Base-by-base conservation (phyloP, 64 coral and sea anemone species). In the Catalaphyllia jardinei region DNA sequence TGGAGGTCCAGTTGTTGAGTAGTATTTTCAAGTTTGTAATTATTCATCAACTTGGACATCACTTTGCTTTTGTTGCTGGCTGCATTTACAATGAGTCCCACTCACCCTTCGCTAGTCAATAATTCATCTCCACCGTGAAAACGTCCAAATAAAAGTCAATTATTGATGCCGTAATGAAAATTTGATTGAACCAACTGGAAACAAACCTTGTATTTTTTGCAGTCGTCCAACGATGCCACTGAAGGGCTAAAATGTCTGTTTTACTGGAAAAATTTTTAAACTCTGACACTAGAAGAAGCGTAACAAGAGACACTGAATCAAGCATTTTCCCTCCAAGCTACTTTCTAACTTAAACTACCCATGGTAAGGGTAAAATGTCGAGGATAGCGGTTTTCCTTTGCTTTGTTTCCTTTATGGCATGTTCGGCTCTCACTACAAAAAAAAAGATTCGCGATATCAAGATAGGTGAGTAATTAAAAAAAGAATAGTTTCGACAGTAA, bases 121-220 rank as follows among this genome's bases (percentile, higher is more conserved):
- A 50, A 85, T 85, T 85, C 17, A 85, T 85, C 71, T 69, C 19
- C 24, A 4, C 24, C n/a, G 20, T 71, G 62, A 69, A 22, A 8
- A 71, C 20, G 19, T 49, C 31, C 63, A 85, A 50, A 71, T 24
- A 51, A 11, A 51, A 28, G 62, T 85, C 63, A 85, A 85, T 85
- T 67, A 85, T 85, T 85, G 63, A 85, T 85, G 63, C 8, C 25
- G 51, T 38, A n/a, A 71, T 85, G 33, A 85, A 85, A 85, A n/a
- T 85, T 85, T 85, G 9, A 79, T 46, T 6, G 42, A 46, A 46
- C 42, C 42, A 46, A 79, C 76, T 55, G n/a, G 8, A 14, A 42
- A 79, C 19, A 4, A 55, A 57, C 24, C 16, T 55, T 13, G 51
- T 49, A 79, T 8, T 79, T 79, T n/a, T 29, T 55, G 76, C 8